These are phyloP conservation scores for Mormoops blainvillei DNA, from an alignment of 2,113 vertebrate species.

Conservation along the genomic window DNA sequence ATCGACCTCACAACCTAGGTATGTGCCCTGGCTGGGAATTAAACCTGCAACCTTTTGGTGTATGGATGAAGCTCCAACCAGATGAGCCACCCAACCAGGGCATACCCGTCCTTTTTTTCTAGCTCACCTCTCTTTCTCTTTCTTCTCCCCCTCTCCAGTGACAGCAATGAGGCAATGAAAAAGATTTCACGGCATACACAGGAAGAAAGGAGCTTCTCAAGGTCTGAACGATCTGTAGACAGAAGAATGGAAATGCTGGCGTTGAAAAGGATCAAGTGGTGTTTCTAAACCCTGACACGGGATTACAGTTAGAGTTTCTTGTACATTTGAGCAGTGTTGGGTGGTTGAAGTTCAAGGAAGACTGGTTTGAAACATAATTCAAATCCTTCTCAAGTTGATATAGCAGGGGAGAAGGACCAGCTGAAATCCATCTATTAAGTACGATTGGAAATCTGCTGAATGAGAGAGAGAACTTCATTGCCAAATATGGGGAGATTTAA, in stretches of 20 bases:
- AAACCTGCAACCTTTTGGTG: no score
- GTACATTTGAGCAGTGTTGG: background rate
- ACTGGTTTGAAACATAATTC: constrained; percentile 20
- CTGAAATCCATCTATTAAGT: constrained; percentile 39
- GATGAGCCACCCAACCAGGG: no score
- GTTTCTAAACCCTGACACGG: background rate
- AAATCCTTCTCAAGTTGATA: constrained; percentile 30
- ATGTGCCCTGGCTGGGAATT: no score
- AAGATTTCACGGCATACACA: background rate
- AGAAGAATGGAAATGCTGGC: background rate
- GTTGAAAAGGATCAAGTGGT: background rate
- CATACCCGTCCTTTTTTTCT: background rate
- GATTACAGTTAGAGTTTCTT: background rate
- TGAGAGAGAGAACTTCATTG: background rate
- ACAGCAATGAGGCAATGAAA: background rate
- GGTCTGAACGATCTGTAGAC: background rate
- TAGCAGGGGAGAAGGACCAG: background rate
- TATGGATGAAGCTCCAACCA: no score
- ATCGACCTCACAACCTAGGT: no score
- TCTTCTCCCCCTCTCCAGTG: background rate
- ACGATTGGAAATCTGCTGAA: background rate
- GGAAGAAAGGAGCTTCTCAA: background rate
- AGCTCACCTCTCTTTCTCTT: background rate
- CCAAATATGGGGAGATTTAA: constrained; percentile 41
- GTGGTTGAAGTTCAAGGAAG: constrained; percentile 27